These are phyloP conservation scores for Neolamprologus fasciatus DNA, from an alignment of 2,113 vertebrate species.

Conservation along the genomic window DNA sequence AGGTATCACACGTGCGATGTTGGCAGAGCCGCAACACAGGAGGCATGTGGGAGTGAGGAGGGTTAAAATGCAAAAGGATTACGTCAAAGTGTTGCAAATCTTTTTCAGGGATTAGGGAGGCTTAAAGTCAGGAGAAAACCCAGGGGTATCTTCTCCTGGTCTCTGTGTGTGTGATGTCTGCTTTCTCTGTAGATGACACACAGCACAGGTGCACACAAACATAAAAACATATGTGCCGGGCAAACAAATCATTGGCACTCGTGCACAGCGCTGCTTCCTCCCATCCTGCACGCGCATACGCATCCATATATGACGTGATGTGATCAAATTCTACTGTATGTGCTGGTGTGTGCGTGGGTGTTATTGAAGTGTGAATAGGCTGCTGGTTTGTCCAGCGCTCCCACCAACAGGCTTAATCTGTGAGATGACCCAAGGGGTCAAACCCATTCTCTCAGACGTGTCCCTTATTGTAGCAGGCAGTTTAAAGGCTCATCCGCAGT, in stretches of 20 bases:
- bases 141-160: conserved; percentile 45
- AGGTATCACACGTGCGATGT: conserved; percentile 35
- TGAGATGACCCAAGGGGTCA: conserved; percentile 57
- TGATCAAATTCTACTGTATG: conserved; percentile 13
- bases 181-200: not conserved
- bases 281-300: not conserved
- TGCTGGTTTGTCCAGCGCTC: not conserved
- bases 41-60: conserved; percentile 45
- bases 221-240: not conserved
- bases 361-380: conserved; percentile 50
- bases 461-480: conserved; percentile 61
- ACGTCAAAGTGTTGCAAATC: conserved; percentile 66
- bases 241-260: not conserved
- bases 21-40: conserved; percentile 28
- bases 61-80: conserved; percentile 64
- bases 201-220: not conserved
- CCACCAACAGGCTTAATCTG: conserved; percentile 54
- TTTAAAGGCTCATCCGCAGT: conserved; percentile 66
- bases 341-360: not conserved
- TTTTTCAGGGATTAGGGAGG: conserved; percentile 68
- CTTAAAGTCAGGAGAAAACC: conserved; percentile 65
- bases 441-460: conserved; percentile 64
- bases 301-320: not conserved
- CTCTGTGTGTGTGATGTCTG: conserved; percentile 26
- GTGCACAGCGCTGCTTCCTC: not conserved